Conservation (phyloP, 2,797 vertebrate genomes). For the Danio tinwini region DNA sequence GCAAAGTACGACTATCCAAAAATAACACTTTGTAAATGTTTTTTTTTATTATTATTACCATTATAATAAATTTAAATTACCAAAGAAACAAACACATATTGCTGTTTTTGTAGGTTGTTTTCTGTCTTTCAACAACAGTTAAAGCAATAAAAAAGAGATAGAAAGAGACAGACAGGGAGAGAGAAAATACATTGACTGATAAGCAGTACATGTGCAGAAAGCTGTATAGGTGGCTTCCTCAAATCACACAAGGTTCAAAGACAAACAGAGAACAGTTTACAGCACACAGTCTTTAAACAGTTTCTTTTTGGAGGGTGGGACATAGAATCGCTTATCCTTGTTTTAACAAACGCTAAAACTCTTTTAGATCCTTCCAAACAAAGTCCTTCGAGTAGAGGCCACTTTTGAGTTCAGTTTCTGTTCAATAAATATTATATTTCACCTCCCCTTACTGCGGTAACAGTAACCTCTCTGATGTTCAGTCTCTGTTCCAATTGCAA, state of each 20-base stretch:
- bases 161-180: constrained; percentile 3
- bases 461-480: constrained; percentile 52
- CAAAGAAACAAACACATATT: constrained; percentile 83
- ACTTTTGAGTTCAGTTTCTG: constrained; percentile 69
- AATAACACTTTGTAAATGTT: constrained; percentile 66
- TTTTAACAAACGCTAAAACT: constrained; percentile 23
- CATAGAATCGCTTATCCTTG: constrained; percentile 16
- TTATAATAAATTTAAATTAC: constrained; percentile 82
- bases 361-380: constrained; percentile 36
- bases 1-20: constrained; percentile 64
- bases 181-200: constrained; percentile 77
- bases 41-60: constrained; percentile 63
- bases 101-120: constrained; percentile 80
- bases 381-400: constrained; percentile 54
- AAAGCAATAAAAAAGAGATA: constrained; percentile 73
- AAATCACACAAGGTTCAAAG: constrained; percentile 71
- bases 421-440: constrained; percentile 67
- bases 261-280: constrained; percentile 62
- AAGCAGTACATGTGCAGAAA: constrained; percentile 80
- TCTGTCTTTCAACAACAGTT: constrained; percentile 61
- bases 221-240: constrained; percentile 81
- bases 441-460: constrained; percentile 44
- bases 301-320: neutral
- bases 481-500: constrained; percentile 63
- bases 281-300: constrained; percentile 48